Evolutionary conservation across 2,888 invertebrate genomes (phyloP), one percentile per base, ranked within the genome.

Genomic region (Metopia argyrocephala): DNA sequence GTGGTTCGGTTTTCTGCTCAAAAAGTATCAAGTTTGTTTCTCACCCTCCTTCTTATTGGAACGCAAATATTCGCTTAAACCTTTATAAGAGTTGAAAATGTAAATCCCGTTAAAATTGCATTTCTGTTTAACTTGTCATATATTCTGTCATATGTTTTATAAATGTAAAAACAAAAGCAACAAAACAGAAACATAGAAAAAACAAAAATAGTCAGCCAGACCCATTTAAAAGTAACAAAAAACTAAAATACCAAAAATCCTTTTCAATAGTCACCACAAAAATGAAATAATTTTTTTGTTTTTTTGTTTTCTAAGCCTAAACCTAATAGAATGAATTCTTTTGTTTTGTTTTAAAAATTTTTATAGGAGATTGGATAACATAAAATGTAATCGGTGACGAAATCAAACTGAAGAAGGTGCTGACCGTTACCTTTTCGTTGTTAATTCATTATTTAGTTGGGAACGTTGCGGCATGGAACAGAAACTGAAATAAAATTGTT

Each of bases 21-120:
- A 23, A 27, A 45, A 27, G 7, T 66, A 25, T 2, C 25, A 12
- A 31, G 12, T 52, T 21, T 4, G 45, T 45, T 28, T 20, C 50
- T 65, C 27, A 38, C 31, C 46, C 65, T 57, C 21, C 46, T 15
- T 3, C 28, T 28, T 54, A 23, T n/a, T 6, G 27, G 38, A 31
- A 28, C 50, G 23, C 45, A 54, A 54, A 45, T 23, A 25, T 62
- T 54, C 56, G n/a, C 45, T 69, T 7, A 15, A 66, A 54, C 38
- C 45, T 31, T 18, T 57, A 61, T 38, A 38, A 74, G 68, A 75
- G 66, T n/a, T n/a, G n/a, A 68, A 73, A 61, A 52, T 78, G 78
- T 81, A 82, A 82, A 82, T 82, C 82, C 82, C 79, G 82, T 82
- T 82, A 66, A 82, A 82, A 82, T 79, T 82, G 73, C 79, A 82